A percentile compares a stretch with the other conserved stretches of the same genome.
Conservation (phyloP, 2,797 vertebrate species). For the Brotogeris chrysoptera region DNA sequence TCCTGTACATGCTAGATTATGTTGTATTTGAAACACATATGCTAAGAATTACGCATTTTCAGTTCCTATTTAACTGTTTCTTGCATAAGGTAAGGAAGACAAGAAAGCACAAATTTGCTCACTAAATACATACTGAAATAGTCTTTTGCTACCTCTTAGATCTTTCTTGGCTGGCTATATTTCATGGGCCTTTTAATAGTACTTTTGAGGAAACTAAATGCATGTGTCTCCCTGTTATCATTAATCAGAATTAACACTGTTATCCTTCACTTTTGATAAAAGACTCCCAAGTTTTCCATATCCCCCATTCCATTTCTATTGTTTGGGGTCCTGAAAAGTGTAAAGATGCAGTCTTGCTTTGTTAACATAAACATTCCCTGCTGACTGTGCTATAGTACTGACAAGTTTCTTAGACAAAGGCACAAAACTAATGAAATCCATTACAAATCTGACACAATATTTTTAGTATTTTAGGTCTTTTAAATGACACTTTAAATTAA, state of each 20-base stretch:
- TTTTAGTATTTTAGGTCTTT: background rate
- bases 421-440: background rate
- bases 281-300: background rate
- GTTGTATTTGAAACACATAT: background rate
- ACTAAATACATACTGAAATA: slow-evolving; percentile 20
- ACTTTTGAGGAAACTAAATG: background rate
- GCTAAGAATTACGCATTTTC: background rate
- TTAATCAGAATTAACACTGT: background rate
- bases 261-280: background rate
- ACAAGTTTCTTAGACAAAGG: background rate
- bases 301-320: background rate
- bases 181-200: background rate
- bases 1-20: background rate
- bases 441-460: background rate
- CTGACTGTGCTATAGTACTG: background rate
- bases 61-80: slow-evolving; percentile 13
- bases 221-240: background rate
- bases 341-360: background rate
- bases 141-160: background rate
- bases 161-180: background rate
- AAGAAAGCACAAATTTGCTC: slow-evolving; percentile 10
- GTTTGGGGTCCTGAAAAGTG: background rate
- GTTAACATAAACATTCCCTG: background rate
- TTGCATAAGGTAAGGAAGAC: slow-evolving; percentile 9
- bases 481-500: background rate